Evolutionary conservation across 2,888 invertebrate species (phyloP).

Genomic region (Parelbella ahira): DNA sequence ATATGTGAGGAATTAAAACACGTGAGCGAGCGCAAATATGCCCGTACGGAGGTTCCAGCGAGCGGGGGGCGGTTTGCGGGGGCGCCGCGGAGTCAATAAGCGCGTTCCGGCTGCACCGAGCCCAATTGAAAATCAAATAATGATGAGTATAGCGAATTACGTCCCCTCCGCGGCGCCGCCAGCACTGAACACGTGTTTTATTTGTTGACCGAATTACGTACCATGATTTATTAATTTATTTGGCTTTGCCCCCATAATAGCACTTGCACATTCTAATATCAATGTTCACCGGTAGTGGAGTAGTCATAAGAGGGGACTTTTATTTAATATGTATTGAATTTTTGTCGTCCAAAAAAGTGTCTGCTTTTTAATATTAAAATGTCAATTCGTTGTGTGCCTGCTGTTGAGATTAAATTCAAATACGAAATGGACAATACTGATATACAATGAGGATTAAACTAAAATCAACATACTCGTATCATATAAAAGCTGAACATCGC

Average conservation of each 20-base stretch:
- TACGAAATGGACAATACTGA: too few relatives aligned
- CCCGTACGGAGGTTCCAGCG: slow-evolving; percentile 13
- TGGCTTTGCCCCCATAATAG: too few relatives aligned
- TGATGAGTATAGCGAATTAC: slow-evolving; percentile 69
- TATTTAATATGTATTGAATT: too few relatives aligned
- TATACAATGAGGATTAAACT: too few relatives aligned
- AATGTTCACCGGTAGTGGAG: too few relatives aligned
- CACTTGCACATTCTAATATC: not conserved
- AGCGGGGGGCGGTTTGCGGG: slow-evolving; percentile 18
- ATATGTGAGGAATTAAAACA: slow-evolving; percentile 22
- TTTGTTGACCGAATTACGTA: slow-evolving; percentile 29
- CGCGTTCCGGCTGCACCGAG: slow-evolving; percentile 63
- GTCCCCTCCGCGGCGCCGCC: slow-evolving; percentile 26
- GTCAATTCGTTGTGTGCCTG: too few relatives aligned
- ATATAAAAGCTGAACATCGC: too few relatives aligned
- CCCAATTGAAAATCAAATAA: slow-evolving; percentile 78
- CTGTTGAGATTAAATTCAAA: too few relatives aligned
- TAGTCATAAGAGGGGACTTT: too few relatives aligned
- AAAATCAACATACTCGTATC: too few relatives aligned
- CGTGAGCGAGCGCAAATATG: slow-evolving; percentile 22
- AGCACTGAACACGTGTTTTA: slow-evolving; percentile 31
- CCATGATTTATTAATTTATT: slow-evolving; percentile 12
- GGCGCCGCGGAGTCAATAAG: slow-evolving; percentile 54
- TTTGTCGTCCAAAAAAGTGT: too few relatives aligned
- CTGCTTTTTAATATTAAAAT: too few relatives aligned